A percentile compares a stretch with the other conserved stretches of the same genome.
phyloP scores from a whole-genome alignment of 2,888 invertebrate species.

The Drosophila nigricruria region DNA sequence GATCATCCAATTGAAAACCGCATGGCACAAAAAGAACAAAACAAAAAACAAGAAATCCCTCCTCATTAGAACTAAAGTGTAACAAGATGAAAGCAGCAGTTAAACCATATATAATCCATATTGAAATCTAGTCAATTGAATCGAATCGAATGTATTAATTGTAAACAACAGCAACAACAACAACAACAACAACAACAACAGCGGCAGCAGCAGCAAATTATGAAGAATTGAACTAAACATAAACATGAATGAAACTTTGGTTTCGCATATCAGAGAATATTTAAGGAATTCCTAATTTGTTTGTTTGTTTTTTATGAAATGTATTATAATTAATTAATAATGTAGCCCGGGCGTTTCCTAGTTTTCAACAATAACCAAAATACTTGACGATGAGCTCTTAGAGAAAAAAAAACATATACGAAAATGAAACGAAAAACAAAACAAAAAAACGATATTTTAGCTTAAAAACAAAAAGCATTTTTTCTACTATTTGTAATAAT shows the following conservation, averaged over 20 bases:
- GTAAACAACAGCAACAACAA: constrained; percentile 37
- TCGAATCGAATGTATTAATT: constrained; percentile 78
- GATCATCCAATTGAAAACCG: constrained; percentile 34
- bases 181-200: constrained; percentile 8
- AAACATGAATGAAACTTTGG: constrained; percentile 44
- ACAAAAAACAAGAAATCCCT: constrained; percentile 56
- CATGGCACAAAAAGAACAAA: constrained; percentile 42
- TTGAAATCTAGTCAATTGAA: constrained; percentile 80
- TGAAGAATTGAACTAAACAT: constrained; percentile 27
- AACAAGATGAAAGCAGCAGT: constrained; percentile 37
- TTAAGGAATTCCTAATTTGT: constrained; percentile 64
- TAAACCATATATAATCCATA: constrained; percentile 54
- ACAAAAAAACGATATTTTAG: constrained; percentile 55
- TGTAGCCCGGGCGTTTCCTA: constrained; percentile 63
- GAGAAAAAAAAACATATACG: constrained; percentile 28
- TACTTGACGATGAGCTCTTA: constrained; percentile 61
- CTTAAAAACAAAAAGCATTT: constrained; percentile 26
- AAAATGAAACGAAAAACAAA: background rate
- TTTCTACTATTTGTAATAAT: constrained; percentile 39
- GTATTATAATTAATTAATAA: constrained; percentile 80
- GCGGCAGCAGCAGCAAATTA: constrained; percentile 24
- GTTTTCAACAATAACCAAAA: constrained; percentile 48
- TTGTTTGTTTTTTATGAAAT: constrained; percentile 48
- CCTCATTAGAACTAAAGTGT: constrained; percentile 56
- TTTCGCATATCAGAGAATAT: constrained; percentile 69